A percentile compares a stretch with the other conserved stretches of the same genome.
Conservation (phyloP, 2,888 invertebrate genomes). For the Lasioglossum figueresi region DNA sequence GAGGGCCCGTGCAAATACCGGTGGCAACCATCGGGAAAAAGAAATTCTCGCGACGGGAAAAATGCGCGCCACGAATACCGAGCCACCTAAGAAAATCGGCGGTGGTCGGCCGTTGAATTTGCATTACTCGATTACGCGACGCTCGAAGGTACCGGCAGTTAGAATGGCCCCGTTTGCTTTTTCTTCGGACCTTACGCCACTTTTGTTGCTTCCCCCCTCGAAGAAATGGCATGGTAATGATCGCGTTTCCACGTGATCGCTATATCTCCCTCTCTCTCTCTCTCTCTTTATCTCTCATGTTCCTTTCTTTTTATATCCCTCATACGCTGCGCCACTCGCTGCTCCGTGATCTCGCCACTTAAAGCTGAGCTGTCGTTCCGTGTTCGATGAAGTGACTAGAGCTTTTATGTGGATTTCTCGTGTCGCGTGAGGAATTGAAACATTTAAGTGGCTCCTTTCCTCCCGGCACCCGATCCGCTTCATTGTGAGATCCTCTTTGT, state of each 20-base stretch:
- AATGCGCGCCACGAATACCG: constrained; percentile 39
- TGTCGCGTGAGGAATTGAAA: background rate
- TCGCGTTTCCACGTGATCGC: constrained; percentile 49
- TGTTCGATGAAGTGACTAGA: background rate
- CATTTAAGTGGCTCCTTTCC: background rate
- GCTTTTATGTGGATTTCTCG: constrained; percentile 3
- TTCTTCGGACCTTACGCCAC: constrained; percentile 27
- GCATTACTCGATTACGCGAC: constrained; percentile 63
- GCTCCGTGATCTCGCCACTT: constrained; percentile 29
- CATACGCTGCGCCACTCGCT: constrained; percentile 17
- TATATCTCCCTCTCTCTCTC: constrained; percentile 4
- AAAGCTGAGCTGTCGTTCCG: constrained; percentile 37
- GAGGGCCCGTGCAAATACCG: constrained; percentile 16
- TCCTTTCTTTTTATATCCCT: background rate
- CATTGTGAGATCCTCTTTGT: background rate
- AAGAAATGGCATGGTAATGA: constrained; percentile 61
- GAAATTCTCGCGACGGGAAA: constrained; percentile 36
- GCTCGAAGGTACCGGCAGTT: constrained; percentile 62
- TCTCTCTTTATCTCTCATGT: background rate
- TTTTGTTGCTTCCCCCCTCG: constrained; percentile 30
- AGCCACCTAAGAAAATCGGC: constrained; percentile 54
- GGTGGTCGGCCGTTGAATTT: constrained; percentile 58
- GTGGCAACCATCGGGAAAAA: constrained; percentile 25
- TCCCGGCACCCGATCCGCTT: background rate
- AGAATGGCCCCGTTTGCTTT: constrained; percentile 42